These are phyloP conservation scores for Scotopteryx bipunctaria DNA, from an alignment of 2,888 invertebrate species.

Conservation along the genomic window DNA sequence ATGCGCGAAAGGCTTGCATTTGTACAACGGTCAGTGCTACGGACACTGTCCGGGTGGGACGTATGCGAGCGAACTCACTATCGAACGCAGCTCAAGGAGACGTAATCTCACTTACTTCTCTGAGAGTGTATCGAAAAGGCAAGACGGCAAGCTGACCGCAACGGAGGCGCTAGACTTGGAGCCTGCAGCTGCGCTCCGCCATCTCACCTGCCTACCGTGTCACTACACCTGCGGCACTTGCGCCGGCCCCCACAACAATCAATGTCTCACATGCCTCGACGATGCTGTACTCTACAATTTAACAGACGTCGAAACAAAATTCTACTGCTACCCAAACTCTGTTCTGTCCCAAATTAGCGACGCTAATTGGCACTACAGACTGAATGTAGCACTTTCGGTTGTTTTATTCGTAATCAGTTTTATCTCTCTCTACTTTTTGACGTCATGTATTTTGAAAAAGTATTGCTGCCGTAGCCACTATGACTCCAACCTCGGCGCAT, in stretches of 20 bases:
- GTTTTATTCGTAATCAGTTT: slow-evolving; percentile 58
- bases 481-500: slow-evolving; percentile 61
- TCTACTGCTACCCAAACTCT: slow-evolving; percentile 78
- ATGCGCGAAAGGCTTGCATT: slow-evolving; percentile 85
- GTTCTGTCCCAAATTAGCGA: slow-evolving; percentile 69
- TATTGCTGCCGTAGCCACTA: slow-evolving; percentile 60
- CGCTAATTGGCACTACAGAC: slow-evolving; percentile 72
- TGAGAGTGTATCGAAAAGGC: slow-evolving; percentile 63
- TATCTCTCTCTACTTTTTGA: slow-evolving; percentile 54
- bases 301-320: slow-evolving; percentile 66
- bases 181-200: slow-evolving; percentile 44
- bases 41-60: slow-evolving; percentile 82
- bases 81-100: slow-evolving; percentile 67
- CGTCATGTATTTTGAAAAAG: slow-evolving; percentile 55
- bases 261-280: slow-evolving; percentile 86
- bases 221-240: slow-evolving; percentile 90
- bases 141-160: slow-evolving; percentile 51
- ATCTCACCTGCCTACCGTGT: slow-evolving; percentile 84
- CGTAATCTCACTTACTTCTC: slow-evolving; percentile 67
- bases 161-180: slow-evolving; percentile 70
- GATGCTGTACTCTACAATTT: slow-evolving; percentile 83
- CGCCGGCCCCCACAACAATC: slow-evolving; percentile 86
- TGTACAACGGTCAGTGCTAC: slow-evolving; percentile 85
- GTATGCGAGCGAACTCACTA: slow-evolving; percentile 70
- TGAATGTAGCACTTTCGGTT: slow-evolving; percentile 68